Percentiles rank a stretch among this genome's conserved stretches.
phyloP scores from a whole-genome alignment of 2,113 vertebrate species.

The Maccullochella peelii region DNA sequence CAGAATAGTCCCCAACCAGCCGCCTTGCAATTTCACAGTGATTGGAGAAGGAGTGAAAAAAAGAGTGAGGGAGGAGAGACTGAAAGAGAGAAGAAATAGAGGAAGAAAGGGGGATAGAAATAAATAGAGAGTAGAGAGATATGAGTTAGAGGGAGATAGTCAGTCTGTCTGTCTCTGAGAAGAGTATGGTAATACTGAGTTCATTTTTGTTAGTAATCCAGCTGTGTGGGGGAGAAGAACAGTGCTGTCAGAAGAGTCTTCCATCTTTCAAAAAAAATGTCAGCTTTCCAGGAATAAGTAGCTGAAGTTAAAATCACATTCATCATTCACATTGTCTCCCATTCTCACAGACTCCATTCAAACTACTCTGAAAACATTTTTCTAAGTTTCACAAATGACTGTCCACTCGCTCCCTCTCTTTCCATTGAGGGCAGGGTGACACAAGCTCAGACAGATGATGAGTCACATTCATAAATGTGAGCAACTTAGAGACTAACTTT shows the following conservation, averaged over 20 bases:
- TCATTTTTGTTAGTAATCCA: slow-evolving; percentile 55
- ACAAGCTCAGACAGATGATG: slow-evolving; percentile 17
- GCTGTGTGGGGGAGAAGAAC: slow-evolving; percentile 2
- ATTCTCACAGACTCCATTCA: slow-evolving; percentile 25
- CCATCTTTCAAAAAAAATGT: slow-evolving; percentile 13
- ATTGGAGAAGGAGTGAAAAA: slow-evolving; percentile 72
- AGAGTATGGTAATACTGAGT: slow-evolving; percentile 50
- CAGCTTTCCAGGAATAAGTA: slow-evolving; percentile 54
- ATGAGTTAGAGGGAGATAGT: slow-evolving; percentile 27
- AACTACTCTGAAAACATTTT: slow-evolving; percentile 10
- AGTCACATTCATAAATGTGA: slow-evolving; percentile 37
- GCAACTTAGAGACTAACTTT: slow-evolving; percentile 21
- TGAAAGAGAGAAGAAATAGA: slow-evolving; percentile 41
- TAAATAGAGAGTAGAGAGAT: slow-evolving; percentile 46
- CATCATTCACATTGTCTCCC: slow-evolving; percentile 35
- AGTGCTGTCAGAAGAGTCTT: slow-evolving; percentile 37
- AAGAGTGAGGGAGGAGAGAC: slow-evolving; percentile 43
- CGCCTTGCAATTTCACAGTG: slow-evolving; percentile 78
- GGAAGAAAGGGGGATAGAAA: slow-evolving; percentile 27
- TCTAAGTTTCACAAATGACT: slow-evolving; percentile 3
- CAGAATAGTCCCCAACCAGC: slow-evolving; percentile 73
- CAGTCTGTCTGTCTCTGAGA: neutral
- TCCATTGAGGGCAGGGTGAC: slow-evolving; percentile 28
- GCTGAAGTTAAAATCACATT: slow-evolving; percentile 49
- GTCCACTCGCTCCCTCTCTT: slow-evolving; percentile 2